phyloP scores from a whole-genome alignment of 2,888 invertebrate species.

The Eledona agricola region DNA sequence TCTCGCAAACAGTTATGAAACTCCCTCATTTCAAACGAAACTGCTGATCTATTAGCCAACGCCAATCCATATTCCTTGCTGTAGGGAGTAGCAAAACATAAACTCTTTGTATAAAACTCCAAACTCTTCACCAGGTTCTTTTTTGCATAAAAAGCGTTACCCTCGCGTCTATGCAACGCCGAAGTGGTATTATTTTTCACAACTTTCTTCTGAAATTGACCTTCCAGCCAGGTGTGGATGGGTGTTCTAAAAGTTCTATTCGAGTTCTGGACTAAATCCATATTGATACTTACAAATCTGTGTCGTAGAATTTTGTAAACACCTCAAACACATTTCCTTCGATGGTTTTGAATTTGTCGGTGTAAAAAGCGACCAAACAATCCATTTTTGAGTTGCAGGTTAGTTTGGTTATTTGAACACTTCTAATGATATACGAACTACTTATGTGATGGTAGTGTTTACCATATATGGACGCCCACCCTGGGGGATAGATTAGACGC shows the following conservation, averaged over 20 bases:
- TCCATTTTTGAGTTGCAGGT: constrained; percentile 47
- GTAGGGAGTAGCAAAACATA: constrained; percentile 67
- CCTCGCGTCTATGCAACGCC: constrained; percentile 61
- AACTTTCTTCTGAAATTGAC: constrained; percentile 51
- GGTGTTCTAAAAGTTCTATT: constrained; percentile 48
- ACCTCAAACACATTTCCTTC: constrained; percentile 54
- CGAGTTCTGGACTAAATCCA: neutral
- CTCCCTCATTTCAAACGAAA: constrained; percentile 67
- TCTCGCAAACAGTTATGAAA: constrained; percentile 73
- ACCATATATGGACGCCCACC: too few relatives aligned
- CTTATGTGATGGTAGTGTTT: too few relatives aligned
- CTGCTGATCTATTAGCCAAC: constrained; percentile 75
- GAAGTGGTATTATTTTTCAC: constrained; percentile 57
- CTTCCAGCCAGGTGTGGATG: constrained; percentile 56
- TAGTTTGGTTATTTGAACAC: too few relatives aligned
- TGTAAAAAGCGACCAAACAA: constrained; percentile 51
- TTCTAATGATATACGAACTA: too few relatives aligned
- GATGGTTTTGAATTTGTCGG: constrained; percentile 50
- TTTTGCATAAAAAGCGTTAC: constrained; percentile 69
- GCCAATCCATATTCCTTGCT: constrained; percentile 70
- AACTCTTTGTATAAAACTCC: constrained; percentile 70
- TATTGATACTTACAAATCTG: constrained; percentile 49
- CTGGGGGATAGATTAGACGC: too few relatives aligned
- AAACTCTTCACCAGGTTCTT: constrained; percentile 66
- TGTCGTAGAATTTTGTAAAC: constrained; percentile 51